These are phyloP conservation scores for Stegostoma tigrinum DNA, from an alignment of 2,113 vertebrate genomes.

Conservation along the genomic window DNA sequence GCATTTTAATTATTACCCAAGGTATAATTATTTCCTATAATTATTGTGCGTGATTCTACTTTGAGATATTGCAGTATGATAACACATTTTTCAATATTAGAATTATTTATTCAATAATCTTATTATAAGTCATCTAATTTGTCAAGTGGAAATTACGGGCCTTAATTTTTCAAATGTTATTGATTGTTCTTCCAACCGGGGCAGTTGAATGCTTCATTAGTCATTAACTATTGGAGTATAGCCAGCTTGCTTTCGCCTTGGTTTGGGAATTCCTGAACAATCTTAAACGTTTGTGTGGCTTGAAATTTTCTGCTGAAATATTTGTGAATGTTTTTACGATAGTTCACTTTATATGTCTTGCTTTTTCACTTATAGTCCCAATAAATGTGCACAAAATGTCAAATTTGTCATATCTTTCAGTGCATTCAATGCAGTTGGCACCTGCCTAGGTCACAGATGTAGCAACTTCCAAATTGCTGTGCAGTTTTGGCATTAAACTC, in stretches of 20 bases:
- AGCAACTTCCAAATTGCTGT: background rate
- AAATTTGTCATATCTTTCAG: background rate
- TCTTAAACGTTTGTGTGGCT: background rate
- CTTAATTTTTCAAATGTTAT: slow-evolving; percentile 22
- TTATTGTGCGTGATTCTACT: background rate
- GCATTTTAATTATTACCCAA: background rate
- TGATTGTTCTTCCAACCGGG: background rate
- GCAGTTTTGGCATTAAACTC: background rate
- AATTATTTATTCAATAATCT: background rate
- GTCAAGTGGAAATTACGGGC: background rate
- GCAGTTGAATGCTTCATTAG: background rate
- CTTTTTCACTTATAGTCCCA: background rate
- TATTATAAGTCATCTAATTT: background rate
- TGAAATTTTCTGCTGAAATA: background rate
- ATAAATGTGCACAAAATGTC: background rate
- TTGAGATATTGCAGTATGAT: background rate
- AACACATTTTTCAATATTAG: background rate
- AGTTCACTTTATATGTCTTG: background rate
- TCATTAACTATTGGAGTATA: slow-evolving; percentile 19
- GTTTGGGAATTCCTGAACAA: background rate
- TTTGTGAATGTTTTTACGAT: background rate
- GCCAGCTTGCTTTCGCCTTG: background rate
- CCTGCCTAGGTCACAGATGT: background rate
- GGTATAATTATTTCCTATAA: background rate
- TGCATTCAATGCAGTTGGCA: background rate